A percentile compares a stretch with the other conserved stretches of the same genome.
These are phyloP conservation scores for Tribolium freemani DNA, from an alignment of 2,888 invertebrate genomes.

Conservation along the genomic window DNA sequence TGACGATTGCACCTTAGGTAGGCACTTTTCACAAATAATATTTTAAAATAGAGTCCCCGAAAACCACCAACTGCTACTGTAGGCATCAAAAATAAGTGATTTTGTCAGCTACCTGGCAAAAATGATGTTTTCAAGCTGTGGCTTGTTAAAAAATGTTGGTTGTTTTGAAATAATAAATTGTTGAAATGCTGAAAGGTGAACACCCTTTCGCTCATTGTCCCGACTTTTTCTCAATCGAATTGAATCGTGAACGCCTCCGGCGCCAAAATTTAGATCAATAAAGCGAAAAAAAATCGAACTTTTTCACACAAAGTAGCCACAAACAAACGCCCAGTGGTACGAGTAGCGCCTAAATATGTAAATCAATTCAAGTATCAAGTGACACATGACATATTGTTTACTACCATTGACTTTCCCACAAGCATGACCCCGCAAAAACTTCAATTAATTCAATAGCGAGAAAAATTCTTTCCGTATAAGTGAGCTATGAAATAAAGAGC, in stretches of 20 bases:
- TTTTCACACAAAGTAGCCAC: background rate
- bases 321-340: too few species aligned
- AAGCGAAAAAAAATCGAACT: background rate
- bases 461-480: background rate
- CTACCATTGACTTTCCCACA: slow-evolving; percentile 50
- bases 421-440: slow-evolving; percentile 44
- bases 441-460: slow-evolving; percentile 24
- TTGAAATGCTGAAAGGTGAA: background rate
- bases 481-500: slow-evolving; percentile 19
- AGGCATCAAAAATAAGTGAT: too few species aligned
- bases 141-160: too few species aligned
- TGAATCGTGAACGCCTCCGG: background rate
- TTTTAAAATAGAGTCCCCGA: too few species aligned
- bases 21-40: too few species aligned
- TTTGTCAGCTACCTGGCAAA: too few species aligned
- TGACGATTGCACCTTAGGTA: too few species aligned
- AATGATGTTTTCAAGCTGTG: too few species aligned
- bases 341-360: background rate
- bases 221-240: background rate
- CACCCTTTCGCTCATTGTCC: background rate
- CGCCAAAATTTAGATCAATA: background rate
- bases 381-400: slow-evolving; percentile 62
- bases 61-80: too few species aligned
- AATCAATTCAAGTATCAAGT: slow-evolving; percentile 51
- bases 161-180: too few species aligned